Evolutionary conservation across 2,888 invertebrate species (phyloP).

Genomic region (Noctua pronuba): DNA sequence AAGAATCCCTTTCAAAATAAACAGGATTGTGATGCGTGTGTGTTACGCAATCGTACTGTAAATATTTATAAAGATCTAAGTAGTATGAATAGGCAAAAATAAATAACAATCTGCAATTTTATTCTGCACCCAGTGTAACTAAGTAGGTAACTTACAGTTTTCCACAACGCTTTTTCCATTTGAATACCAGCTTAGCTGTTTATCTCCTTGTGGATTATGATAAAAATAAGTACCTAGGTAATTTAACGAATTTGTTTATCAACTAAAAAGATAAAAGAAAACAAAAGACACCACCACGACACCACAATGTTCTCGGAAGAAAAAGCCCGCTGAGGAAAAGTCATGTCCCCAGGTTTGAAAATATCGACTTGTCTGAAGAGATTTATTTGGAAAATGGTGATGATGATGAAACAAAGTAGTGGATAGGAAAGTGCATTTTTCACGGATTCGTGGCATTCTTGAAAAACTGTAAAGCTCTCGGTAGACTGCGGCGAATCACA

Average conservation of each 20-base stretch:
- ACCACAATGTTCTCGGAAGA: too few relatives aligned
- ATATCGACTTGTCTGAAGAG: not conserved
- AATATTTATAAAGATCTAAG: not conserved
- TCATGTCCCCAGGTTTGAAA: not conserved
- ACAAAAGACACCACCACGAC: not conserved
- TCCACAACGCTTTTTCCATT: not conserved
- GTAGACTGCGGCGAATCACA: not conserved
- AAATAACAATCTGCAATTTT: not conserved
- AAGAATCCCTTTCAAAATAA: not conserved
- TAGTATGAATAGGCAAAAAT: not conserved
- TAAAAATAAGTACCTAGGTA: constrained; percentile 5
- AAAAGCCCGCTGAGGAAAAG: not conserved
- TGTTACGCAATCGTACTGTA: not conserved
- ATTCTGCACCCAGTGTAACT: not conserved
- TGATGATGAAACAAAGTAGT: not conserved
- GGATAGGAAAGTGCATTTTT: not conserved
- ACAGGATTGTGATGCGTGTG: not conserved
- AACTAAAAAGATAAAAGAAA: not conserved
- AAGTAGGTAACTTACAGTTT: not conserved
- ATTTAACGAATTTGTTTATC: not conserved
- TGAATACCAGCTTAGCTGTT: not conserved
- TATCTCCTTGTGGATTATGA: constrained; percentile 10
- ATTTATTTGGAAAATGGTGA: not conserved
- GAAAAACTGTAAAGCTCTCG: not conserved
- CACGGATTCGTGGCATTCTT: too few relatives aligned